Conservation (phyloP, 1,140 invertebrate genomes). For the Penaeus indicus region DNA sequence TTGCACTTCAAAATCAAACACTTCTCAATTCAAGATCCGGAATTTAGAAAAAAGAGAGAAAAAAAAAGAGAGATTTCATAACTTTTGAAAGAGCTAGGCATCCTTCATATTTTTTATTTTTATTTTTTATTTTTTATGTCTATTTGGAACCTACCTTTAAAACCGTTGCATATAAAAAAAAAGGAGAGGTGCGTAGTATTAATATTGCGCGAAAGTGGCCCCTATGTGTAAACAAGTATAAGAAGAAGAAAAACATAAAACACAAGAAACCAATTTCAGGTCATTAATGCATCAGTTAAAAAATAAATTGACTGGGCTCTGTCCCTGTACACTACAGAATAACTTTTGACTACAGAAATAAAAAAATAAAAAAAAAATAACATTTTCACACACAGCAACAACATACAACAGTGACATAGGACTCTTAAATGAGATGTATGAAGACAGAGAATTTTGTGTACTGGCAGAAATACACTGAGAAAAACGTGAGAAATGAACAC, state of each 20-base stretch:
- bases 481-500: too few relatives aligned
- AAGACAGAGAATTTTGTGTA: constrained; percentile 6
- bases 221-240: constrained; percentile 15
- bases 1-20: too few relatives aligned
- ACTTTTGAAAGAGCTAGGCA: too few relatives aligned
- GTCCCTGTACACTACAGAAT: constrained; percentile 21
- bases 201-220: constrained; percentile 11
- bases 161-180: background rate
- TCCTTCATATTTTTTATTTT: too few relatives aligned
- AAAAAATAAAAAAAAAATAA: constrained; percentile 21
- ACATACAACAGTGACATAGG: constrained; percentile 18
- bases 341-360: constrained; percentile 28
- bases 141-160: background rate
- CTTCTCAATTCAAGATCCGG: too few relatives aligned
- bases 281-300: constrained; percentile 36
- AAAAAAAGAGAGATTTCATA: too few relatives aligned
- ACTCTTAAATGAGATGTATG: background rate
- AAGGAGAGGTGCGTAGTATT: constrained; percentile 9
- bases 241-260: background rate
- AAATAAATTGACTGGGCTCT: constrained; percentile 39
- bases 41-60: too few relatives aligned
- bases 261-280: background rate
- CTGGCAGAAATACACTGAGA: constrained; percentile 15
- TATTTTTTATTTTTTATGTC: background rate
- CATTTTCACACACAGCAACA: constrained; percentile 38